Base-by-base conservation (phyloP, 2,113 vertebrate species). In the Upupa epops region DNA sequence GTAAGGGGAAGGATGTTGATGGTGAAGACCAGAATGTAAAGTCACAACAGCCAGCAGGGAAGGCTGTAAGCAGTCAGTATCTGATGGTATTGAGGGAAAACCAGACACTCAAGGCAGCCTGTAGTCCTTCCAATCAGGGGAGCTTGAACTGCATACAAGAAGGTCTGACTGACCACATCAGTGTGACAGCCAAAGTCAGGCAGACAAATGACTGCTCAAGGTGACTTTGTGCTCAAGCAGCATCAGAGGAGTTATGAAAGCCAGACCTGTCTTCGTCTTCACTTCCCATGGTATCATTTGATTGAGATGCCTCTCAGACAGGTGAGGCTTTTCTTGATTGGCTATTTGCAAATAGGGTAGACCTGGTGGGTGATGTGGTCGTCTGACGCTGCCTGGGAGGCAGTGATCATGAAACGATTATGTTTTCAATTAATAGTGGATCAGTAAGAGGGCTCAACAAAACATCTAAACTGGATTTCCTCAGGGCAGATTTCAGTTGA, bases 111-210 rank as follows among this genome's bases (percentile, higher is more conserved):
- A 32, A 73, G n/a, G 21, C 11, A 78, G 18, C 8, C 24, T 48
- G 13, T 26, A 37, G 10, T 75, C 58, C 36, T 82, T 89, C 13
- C 37, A 68, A 76, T 61, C 1, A 8, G 37, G 19, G 32, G 3
- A 72, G 34, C 26, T 18, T 77, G 42, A 83, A 56, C 9, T n/a
- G 10, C 8, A 56, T 20, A 42, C 2, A 3, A 49, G 26, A 82
- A 20, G 29, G 76, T 2, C 3, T 6, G 48, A 32, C 14, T 66
- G 36, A 45, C 29, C 49, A 28, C 17, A 8, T 32, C 60, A 71
- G 18, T 1, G 1, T 3, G 2, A 42, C 17, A 52, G 8, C 31
- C 55, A 3, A 76, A 80, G 37, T n/a, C n/a, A n/a, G n/a, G n/a
- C 72, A 83, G 17, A 25, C 18, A 68, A 40, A 65, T 61, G n/a